These are phyloP conservation scores for Rachycentron canadum DNA, from an alignment of 2,797 vertebrate species.

Conservation along the genomic window DNA sequence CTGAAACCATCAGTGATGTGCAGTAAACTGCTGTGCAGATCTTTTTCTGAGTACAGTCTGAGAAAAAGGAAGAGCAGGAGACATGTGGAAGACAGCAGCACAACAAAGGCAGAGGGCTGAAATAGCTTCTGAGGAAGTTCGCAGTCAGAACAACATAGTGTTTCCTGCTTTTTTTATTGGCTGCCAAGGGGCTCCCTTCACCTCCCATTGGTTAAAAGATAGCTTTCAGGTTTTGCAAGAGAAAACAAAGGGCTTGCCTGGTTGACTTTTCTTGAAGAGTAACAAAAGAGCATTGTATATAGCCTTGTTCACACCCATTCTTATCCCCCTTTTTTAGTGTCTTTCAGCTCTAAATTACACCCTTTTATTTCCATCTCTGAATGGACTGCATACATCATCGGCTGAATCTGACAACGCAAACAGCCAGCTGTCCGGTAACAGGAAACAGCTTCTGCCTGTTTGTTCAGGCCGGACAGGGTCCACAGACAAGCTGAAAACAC, in stretches of 20 bases:
- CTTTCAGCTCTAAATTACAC: conserved; percentile 64
- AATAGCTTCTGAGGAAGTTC: conserved; percentile 74
- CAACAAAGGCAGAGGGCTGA: conserved; percentile 64
- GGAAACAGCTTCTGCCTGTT: conserved; percentile 68
- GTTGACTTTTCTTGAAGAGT: conserved; percentile 60
- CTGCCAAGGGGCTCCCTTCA: conserved; percentile 51
- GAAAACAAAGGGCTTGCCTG: conserved; percentile 74
- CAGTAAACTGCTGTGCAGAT: conserved; percentile 53
- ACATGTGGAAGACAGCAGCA: conserved; percentile 42
- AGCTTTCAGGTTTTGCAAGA: conserved; percentile 58
- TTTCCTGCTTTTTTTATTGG: conserved; percentile 77
- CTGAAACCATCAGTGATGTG: conserved; percentile 57
- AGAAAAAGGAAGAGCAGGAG: conserved; percentile 64
- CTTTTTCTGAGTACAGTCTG: conserved; percentile 31
- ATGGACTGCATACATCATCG: conserved; percentile 33
- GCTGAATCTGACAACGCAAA: conserved; percentile 39
- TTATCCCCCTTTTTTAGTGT: conserved; percentile 34
- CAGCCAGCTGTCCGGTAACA: conserved; percentile 64
- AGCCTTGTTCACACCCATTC: conserved; percentile 42
- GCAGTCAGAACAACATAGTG: conserved; percentile 67
- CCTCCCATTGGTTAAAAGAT: conserved; percentile 68
- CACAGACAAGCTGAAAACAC: conserved; percentile 30
- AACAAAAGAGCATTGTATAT: conserved; percentile 71
- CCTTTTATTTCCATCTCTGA: conserved; percentile 48
- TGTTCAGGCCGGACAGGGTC: conserved; percentile 43